A percentile compares a stretch with the other conserved stretches of the same genome.
phyloP scores from a whole-genome alignment of 2,888 invertebrate genomes.

The Pristionchus arcanus region DNA sequence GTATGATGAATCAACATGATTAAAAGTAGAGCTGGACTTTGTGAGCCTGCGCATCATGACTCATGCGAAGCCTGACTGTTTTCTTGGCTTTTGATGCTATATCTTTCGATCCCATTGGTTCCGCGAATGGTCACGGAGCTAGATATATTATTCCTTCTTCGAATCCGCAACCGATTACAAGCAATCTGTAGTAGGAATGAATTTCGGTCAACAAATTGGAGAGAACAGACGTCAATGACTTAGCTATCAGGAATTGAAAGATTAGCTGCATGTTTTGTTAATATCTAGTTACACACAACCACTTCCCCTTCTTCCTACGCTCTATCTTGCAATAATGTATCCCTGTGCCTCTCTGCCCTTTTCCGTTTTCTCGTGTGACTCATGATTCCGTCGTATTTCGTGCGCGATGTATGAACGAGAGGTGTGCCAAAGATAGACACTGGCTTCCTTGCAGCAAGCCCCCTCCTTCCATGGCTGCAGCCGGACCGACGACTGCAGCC shows the following conservation, averaged over 20 bases:
- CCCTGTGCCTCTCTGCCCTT: background rate
- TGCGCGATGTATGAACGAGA: background rate
- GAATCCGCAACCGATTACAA: background rate
- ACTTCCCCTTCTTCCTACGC: background rate
- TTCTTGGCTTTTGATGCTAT: background rate
- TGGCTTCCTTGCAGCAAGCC: background rate
- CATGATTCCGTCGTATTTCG: conserved; percentile 5
- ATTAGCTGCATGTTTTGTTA: background rate
- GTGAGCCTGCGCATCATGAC: background rate
- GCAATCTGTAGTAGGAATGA: background rate
- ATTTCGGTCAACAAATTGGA: background rate
- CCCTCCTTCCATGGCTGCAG: conserved; percentile 24
- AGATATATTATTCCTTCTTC: background rate
- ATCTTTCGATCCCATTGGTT: background rate
- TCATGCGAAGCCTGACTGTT: conserved; percentile 19
- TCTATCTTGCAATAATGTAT: background rate
- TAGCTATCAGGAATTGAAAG: background rate
- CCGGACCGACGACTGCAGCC: conserved; percentile 31
- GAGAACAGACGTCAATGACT: conserved; percentile 8
- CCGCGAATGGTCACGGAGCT: background rate
- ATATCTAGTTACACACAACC: background rate
- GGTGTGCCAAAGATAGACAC: background rate
- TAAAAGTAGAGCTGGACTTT: conserved; percentile 30
- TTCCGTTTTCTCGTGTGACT: background rate
- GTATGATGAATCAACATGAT: background rate